Conservation (phyloP, 1,140 invertebrate genomes). For the Brachionus koreanus region DNA sequence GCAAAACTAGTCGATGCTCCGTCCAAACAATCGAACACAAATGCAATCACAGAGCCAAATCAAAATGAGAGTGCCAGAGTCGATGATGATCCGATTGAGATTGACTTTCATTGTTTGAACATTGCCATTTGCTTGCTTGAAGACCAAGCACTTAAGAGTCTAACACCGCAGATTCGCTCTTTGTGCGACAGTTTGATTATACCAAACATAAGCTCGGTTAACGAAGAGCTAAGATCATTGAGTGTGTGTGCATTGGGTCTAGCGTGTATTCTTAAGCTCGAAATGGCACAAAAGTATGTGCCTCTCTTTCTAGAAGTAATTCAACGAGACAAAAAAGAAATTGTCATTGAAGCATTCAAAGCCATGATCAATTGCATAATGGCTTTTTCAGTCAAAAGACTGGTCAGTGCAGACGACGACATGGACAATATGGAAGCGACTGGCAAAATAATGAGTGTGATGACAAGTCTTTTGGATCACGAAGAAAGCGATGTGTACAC, state of each 20-base stretch:
- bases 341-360: slow-evolving; percentile 29
- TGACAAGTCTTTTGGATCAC: slow-evolving; percentile 22
- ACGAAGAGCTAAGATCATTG: slow-evolving; percentile 55
- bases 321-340: slow-evolving; percentile 26
- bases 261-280: slow-evolving; percentile 56
- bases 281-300: slow-evolving; percentile 55
- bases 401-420: neutral
- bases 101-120: neutral
- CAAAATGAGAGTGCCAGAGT: neutral
- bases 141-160: neutral
- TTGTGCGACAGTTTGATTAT: slow-evolving; percentile 50
- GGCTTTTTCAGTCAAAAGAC: neutral
- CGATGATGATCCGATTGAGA: neutral
- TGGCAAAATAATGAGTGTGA: slow-evolving; percentile 19
- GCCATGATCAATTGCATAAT: slow-evolving; percentile 33
- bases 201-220: slow-evolving; percentile 54
- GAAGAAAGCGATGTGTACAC: slow-evolving; percentile 51
- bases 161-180: neutral
- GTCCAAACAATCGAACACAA: neutral
- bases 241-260: slow-evolving; percentile 57
- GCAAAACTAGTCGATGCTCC: slow-evolving; percentile 46
- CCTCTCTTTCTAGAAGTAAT: slow-evolving; percentile 59
- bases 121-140: slow-evolving; percentile 25
- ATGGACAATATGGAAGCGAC: neutral
- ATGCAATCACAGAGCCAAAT: neutral